Evolutionary conservation across 2,113 vertebrate species (phyloP).

Genomic region (Fulica atra): DNA sequence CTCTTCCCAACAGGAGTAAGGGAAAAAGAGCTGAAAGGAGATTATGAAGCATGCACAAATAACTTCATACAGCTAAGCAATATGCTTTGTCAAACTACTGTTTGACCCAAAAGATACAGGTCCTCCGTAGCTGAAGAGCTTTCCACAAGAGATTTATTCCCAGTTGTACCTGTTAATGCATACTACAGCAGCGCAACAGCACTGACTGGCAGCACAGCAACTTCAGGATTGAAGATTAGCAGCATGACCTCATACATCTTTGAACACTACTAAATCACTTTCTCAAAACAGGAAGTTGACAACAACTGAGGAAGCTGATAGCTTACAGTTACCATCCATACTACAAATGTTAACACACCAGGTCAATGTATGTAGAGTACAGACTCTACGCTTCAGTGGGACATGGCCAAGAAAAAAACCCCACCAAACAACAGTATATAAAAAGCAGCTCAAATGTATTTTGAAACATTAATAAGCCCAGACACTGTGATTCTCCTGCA

Average conservation of each 20-base stretch:
- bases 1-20: neutral
- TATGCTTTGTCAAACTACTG: neutral
- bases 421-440: neutral
- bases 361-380: neutral
- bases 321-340: neutral
- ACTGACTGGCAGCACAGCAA: neutral
- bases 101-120: neutral
- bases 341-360: neutral
- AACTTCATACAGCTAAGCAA: neutral
- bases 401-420: neutral
- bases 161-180: neutral
- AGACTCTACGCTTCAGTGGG: neutral
- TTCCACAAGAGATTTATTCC: neutral
- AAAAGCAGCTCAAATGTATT: neutral
- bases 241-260: neutral
- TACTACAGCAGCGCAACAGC: neutral
- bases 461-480: neutral
- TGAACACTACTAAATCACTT: neutral
- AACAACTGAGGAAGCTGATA: neutral
- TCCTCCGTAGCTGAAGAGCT: neutral
- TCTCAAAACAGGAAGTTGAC: constrained; percentile 12
- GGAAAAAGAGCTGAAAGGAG: neutral
- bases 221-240: neutral
- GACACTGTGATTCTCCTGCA: neutral
- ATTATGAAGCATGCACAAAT: neutral